Evolutionary conservation across 2,797 vertebrate genomes (phyloP).

Genomic region (Intellagama lesueurii): DNA sequence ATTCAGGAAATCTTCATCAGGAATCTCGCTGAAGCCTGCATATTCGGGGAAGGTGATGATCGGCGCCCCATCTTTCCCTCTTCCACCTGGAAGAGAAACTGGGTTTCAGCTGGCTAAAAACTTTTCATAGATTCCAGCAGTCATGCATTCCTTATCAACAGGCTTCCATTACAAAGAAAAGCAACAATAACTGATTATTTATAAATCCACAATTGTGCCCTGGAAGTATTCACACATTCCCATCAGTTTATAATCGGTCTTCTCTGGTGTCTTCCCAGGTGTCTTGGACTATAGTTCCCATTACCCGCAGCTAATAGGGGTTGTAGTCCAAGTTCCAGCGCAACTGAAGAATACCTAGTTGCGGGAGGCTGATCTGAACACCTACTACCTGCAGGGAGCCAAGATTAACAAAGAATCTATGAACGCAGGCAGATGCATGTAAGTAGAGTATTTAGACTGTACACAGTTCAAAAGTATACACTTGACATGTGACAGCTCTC

Average conservation of each 20-base stretch:
- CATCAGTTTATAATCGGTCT: background rate
- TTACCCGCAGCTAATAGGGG: background rate
- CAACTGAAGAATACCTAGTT: background rate
- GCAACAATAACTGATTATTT: background rate
- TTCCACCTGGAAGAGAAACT: slow-evolving; percentile 84
- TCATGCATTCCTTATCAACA: no score
- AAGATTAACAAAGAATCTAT: background rate
- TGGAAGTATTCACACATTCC: background rate
- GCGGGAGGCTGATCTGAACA: background rate
- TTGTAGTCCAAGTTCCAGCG: background rate
- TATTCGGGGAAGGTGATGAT: slow-evolving; percentile 95
- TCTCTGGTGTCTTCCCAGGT: background rate
- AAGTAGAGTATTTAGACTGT: background rate
- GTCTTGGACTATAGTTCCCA: background rate
- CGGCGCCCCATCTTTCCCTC: slow-evolving; percentile 91
- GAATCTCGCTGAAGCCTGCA: slow-evolving; percentile 89
- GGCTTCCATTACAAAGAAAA: background rate
- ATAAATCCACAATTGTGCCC: background rate
- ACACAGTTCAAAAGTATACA: no score
- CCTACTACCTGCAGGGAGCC: background rate
- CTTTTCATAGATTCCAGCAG: background rate
- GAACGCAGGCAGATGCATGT: background rate
- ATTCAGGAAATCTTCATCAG: slow-evolving; percentile 93
- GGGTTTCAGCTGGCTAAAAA: slow-evolving; percentile 30
- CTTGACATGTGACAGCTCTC: background rate